Percentiles rank a stretch among this genome's conserved stretches.
Evolutionary conservation across 2,113 vertebrate genomes (phyloP).

Genomic region (Emydura subglobosa): DNA sequence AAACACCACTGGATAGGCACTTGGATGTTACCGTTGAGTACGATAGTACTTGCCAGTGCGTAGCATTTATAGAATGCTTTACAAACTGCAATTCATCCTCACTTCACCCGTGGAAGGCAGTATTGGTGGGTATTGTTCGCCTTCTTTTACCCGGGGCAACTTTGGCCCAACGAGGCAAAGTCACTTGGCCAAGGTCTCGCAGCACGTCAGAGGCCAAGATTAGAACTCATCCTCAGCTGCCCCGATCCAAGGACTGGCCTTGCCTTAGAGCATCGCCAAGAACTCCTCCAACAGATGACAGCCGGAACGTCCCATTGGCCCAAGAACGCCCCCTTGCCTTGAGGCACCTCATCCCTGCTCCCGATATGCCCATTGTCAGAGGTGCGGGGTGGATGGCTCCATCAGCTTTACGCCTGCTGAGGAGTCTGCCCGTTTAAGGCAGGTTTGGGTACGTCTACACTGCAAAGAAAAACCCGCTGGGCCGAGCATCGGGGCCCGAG

Average conservation of each 20-base stretch:
- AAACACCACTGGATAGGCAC: background rate
- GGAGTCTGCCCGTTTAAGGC: background rate
- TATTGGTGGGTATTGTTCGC: background rate
- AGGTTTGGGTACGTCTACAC: background rate
- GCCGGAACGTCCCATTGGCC: background rate
- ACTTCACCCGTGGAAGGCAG: background rate
- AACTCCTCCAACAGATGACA: background rate
- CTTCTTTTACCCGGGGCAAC: background rate
- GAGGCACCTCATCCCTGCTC: background rate
- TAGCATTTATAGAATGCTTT: background rate
- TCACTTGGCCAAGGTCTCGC: background rate
- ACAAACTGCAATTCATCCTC: background rate
- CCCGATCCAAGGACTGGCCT: background rate
- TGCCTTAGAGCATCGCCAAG: background rate
- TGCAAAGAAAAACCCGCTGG: background rate
- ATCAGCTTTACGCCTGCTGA: background rate
- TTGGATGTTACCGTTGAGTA: background rate
- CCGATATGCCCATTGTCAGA: background rate
- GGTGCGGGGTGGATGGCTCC: background rate
- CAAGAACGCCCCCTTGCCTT: background rate
- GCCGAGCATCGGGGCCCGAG: no score
- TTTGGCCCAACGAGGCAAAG: background rate
- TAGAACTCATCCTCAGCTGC: background rate
- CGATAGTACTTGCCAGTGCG: rapidly evolving
- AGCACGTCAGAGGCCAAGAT: background rate